Conservation (phyloP, 1,140 invertebrate genomes). For the Danaus plexippus region DNA sequence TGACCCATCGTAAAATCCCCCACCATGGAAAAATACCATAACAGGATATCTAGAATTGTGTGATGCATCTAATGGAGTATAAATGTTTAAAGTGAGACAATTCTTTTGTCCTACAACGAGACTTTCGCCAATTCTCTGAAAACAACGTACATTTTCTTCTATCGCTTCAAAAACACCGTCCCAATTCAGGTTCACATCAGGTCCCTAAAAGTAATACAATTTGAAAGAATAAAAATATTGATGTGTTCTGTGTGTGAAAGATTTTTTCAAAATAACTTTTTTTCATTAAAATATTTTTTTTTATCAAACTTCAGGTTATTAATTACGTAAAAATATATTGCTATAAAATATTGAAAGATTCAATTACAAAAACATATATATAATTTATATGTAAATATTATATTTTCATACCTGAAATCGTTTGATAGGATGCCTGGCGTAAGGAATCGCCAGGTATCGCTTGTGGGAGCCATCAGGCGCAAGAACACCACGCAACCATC, state of each 20-base stretch:
- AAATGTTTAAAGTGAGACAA: conserved; percentile 62
- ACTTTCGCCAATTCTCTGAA: conserved; percentile 44
- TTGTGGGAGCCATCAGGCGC: conserved; percentile 35
- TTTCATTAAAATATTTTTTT: no score
- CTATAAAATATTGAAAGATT: not conserved
- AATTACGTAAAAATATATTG: conserved; percentile 1
- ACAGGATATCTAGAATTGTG: conserved; percentile 45
- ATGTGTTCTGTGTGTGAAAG: no score
- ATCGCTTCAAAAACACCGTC: conserved; percentile 71
- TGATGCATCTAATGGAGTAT: conserved; percentile 46
- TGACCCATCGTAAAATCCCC: conserved; percentile 69
- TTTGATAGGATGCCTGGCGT: conserved; percentile 26
- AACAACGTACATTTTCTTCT: conserved; percentile 68
- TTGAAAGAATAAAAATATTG: not conserved
- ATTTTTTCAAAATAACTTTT: no score
- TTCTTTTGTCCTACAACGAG: conserved; percentile 50
- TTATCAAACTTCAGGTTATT: no score
- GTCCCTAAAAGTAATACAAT: conserved; percentile 60
- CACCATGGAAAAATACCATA: conserved; percentile 76
- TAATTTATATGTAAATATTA: no score
- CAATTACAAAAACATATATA: no score
- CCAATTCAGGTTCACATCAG: conserved; percentile 73
- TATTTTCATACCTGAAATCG: conserved; percentile 39
- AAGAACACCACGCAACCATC: conserved; percentile 35
- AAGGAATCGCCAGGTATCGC: conserved; percentile 39